Evolutionary conservation across 2,113 vertebrate species (phyloP).

Genomic region (Eurypyga helias): DNA sequence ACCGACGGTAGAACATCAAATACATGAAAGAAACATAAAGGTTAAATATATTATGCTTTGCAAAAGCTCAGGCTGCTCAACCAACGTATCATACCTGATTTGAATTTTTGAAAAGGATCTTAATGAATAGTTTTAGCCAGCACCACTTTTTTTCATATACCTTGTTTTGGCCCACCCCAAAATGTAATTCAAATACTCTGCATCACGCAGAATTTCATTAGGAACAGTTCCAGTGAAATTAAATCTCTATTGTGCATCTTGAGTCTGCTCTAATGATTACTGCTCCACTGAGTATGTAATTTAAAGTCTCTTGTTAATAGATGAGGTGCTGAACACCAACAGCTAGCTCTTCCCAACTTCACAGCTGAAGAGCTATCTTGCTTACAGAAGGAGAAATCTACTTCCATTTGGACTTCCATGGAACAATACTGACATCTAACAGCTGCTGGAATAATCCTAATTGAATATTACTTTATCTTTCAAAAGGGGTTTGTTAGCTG

Average conservation of each 20-base stretch:
- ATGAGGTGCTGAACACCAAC: constrained; percentile 49
- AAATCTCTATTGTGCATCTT: constrained; percentile 52
- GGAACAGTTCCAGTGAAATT: constrained; percentile 54
- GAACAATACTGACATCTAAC: constrained; percentile 65
- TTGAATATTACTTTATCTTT: not conserved
- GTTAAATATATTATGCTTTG: constrained; percentile 17
- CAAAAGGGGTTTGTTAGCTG: not conserved
- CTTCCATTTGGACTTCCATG: not conserved
- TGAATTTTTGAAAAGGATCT: not conserved
- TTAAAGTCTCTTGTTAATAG: constrained; percentile 61
- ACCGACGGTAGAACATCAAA: constrained; percentile 50
- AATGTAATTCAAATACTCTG: constrained; percentile 27
- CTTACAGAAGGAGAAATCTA: constrained; percentile 5
- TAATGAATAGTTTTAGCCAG: not conserved
- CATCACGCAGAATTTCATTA: constrained; percentile 50
- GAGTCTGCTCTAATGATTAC: constrained; percentile 46
- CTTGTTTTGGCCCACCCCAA: not conserved
- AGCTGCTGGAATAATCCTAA: not conserved
- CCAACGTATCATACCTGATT: not conserved
- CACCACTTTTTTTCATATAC: not conserved
- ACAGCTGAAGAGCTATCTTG: not conserved
- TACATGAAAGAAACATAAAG: constrained; percentile 29
- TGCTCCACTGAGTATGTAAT: constrained; percentile 53
- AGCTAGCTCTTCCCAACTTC: constrained; percentile 2
- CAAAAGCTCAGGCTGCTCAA: not conserved